Evolutionary conservation across 2,888 invertebrate genomes (phyloP).

Genomic region (Diaprepes abbreviatus): DNA sequence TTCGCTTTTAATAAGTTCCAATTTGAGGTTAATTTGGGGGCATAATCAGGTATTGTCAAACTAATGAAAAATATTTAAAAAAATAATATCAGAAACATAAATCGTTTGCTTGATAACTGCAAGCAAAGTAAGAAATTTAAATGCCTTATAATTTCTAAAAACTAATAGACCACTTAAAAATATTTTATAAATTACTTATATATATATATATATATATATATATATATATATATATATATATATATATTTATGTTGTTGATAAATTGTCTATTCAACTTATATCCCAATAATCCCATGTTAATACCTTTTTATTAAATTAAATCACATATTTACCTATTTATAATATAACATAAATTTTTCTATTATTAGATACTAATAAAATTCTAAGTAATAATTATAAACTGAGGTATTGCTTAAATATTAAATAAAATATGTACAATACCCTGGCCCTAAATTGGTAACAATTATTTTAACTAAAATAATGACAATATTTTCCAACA

Average conservation of each 20-base stretch:
- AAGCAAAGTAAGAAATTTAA: too few relatives aligned
- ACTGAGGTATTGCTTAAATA: slow-evolving; percentile 50
- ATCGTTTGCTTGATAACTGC: too few relatives aligned
- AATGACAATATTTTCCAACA: too few relatives aligned
- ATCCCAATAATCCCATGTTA: slow-evolving; percentile 13
- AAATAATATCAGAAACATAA: too few relatives aligned
- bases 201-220: too few relatives aligned
- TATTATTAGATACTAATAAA: slow-evolving; percentile 9
- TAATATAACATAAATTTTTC: slow-evolving; percentile 18
- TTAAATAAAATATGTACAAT: slow-evolving; percentile 51
- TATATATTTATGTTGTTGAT: background rate
- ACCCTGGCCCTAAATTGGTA: slow-evolving; percentile 46
- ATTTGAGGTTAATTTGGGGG: too few relatives aligned
- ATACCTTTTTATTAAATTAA: slow-evolving; percentile 37
- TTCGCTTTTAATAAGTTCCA: too few relatives aligned
- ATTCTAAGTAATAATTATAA: slow-evolving; percentile 19
- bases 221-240: too few relatives aligned
- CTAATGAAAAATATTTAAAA: too few relatives aligned
- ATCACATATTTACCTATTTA: slow-evolving; percentile 44
- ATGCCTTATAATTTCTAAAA: too few relatives aligned
- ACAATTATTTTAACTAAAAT: slow-evolving; percentile 11
- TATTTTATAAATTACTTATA: too few relatives aligned
- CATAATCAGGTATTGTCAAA: too few relatives aligned
- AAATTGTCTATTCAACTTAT: slow-evolving; percentile 2
- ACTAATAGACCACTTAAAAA: background rate